A percentile compares a stretch with the other conserved stretches of the same genome.
Evolutionary conservation across 2,888 invertebrate genomes (phyloP).

Genomic region (Phytoseiulus persimilis): DNA sequence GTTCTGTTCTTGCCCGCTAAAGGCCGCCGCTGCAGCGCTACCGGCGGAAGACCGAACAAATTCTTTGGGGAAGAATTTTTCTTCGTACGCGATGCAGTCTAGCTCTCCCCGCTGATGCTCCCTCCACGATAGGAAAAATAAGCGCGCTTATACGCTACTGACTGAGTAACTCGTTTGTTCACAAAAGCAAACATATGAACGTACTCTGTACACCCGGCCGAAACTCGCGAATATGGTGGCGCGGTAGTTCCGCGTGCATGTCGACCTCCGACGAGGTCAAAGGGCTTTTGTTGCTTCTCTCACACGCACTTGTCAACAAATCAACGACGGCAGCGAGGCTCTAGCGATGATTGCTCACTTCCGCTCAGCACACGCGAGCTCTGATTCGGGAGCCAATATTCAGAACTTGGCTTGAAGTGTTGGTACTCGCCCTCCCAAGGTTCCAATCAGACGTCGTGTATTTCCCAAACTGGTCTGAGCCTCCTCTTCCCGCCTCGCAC

Average conservation of each 20-base stretch:
- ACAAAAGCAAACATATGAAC: neutral
- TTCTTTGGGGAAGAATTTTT: neutral
- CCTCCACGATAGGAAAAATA: neutral
- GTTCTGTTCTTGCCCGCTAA: neutral
- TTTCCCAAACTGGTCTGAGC: too few relatives aligned
- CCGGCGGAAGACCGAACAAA: neutral
- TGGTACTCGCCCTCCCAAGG: too few relatives aligned
- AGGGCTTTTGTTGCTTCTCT: neutral
- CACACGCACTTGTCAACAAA: neutral
- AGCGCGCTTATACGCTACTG: neutral
- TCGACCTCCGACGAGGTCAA: neutral
- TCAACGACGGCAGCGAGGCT: too few relatives aligned
- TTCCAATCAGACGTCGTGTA: too few relatives aligned
- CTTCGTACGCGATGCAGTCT: neutral
- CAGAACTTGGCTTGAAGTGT: too few relatives aligned
- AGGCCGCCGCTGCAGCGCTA: neutral
- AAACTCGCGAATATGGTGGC: neutral
- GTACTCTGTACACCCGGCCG: neutral
- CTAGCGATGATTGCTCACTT: too few relatives aligned
- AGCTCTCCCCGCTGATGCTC: neutral
- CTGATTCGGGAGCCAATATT: too few relatives aligned
- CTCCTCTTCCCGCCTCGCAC: too few relatives aligned
- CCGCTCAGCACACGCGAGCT: too few relatives aligned
- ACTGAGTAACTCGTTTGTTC: neutral
- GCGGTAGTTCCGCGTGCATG: neutral